A percentile compares a stretch with the other conserved stretches of the same genome.
Conservation (phyloP, 2,797 vertebrate genomes). For the Thunnus albacares region DNA sequence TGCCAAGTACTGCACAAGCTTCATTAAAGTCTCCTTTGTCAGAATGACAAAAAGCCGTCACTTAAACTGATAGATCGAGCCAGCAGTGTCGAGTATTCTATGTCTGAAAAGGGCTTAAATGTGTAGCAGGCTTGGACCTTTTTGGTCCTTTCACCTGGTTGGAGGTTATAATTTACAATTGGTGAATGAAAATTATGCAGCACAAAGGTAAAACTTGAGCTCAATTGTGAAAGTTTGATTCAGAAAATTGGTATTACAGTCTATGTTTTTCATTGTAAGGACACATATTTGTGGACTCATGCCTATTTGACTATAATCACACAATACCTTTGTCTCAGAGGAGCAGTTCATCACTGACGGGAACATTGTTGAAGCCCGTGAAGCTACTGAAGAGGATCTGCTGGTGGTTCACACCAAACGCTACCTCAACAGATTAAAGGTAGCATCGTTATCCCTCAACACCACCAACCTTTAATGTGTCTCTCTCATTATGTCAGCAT, state of each 20-base stretch:
- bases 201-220: neutral
- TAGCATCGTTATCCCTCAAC: slow-evolving; percentile 60
- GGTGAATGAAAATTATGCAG: no score
- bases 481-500: slow-evolving; percentile 9
- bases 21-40: no score
- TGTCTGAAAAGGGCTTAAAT: neutral
- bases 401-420: slow-evolving; percentile 93
- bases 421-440: slow-evolving; percentile 96
- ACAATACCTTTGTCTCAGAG: slow-evolving; percentile 85
- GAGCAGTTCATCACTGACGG: slow-evolving; percentile 92
- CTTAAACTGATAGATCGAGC: no score
- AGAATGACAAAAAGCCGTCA: no score
- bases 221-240: neutral
- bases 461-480: neutral
- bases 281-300: neutral
- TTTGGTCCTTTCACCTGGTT: no score
- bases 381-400: slow-evolving; percentile 95
- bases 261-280: neutral
- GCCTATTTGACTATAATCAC: slow-evolving; percentile 4
- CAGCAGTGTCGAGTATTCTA: no score
- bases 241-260: no score
- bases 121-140: no score
- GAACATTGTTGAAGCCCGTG: slow-evolving; percentile 90
- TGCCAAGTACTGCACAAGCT: no score
- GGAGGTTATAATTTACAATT: no score